Base-by-base conservation (phyloP, 2,888 invertebrate genomes). In the Drosophila cracens region DNA sequence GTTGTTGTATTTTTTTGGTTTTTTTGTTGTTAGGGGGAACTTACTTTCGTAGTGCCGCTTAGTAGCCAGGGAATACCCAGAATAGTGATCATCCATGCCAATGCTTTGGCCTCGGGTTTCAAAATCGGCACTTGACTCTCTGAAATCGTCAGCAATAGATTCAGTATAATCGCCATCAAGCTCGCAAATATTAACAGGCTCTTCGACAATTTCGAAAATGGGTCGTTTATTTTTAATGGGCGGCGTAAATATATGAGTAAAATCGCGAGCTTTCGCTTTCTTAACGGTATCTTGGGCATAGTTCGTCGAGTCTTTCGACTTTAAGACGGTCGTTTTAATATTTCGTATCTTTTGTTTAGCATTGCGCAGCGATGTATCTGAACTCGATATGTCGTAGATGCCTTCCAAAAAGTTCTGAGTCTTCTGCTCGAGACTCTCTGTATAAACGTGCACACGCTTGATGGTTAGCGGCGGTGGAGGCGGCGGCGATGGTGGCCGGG, bases 61-160 rank as follows among this genome's bases (percentile, higher is more conserved):
- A 40, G 95, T 95, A 92, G 95, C 94, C 93, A 94, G 94, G 75
- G 93, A 95, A 87, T 95, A 94, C 84, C 93, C 93, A 81, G 95
- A 94, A 75, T 86, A 89, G 81, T 91, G 87, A 78, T 92, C 92
- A 87, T 92, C 92, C 92, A 92, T 92, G 77, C 82, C 85, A 83
- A 90, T 78, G 78, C 90, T 91, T 76, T 87, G 90, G 74, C 83
- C 92, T 75, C 92, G 88, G 72, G 85, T 87, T 81, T 91, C 91
- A 66, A 88, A 70, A 74, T 89, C 91, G 76, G 90, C 90, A 87
- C 90, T 89, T 81, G 89, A 75, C 78, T 92, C 92, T 81, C 88
- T 87, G 83, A 87, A 90, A 83, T 93, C 90, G 76, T 88, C 90
- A 76, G 89, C 91, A 91, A 87, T 82, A 75, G 87, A 89, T 86